Percentiles rank a stretch among this genome's conserved stretches.
phyloP scores from a whole-genome alignment of 2,888 invertebrate genomes.

The Hydraecia micacea region DNA sequence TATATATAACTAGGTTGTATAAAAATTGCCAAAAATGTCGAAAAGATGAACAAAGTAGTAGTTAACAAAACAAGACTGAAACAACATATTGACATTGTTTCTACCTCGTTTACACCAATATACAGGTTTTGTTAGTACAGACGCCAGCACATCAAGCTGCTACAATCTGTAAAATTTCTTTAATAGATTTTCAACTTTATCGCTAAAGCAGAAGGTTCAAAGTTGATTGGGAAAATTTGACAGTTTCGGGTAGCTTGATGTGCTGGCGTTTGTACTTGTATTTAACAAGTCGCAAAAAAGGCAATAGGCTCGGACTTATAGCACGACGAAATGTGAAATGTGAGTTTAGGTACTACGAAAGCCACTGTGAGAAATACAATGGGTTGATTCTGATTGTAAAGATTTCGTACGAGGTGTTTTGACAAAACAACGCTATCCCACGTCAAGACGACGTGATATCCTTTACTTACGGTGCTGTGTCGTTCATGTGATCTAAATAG shows the following conservation, averaged over 20 bases:
- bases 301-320: neutral
- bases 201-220: too few relatives aligned
- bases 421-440: neutral
- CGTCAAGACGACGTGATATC: neutral
- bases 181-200: too few relatives aligned
- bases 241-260: too few relatives aligned
- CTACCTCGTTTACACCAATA: neutral
- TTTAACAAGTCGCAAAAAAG: neutral
- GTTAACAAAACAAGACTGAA: too few relatives aligned
- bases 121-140: too few relatives aligned
- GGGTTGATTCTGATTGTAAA: neutral
- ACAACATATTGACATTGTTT: too few relatives aligned
- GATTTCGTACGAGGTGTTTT: neutral
- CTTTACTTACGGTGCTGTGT: neutral
- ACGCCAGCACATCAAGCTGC: too few relatives aligned
- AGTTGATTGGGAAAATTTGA: too few relatives aligned
- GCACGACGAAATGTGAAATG: too few relatives aligned
- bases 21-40: neutral
- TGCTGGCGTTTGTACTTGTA: neutral
- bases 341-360: neutral
- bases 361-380: neutral
- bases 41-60: neutral
- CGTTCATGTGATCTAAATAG: constrained; percentile 4
- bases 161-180: too few relatives aligned
- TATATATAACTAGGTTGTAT: neutral